Evolutionary conservation across 2,113 vertebrate genomes (phyloP), one percentile per base, ranked within the genome.

Genomic region (Rutilus rutilus): DNA sequence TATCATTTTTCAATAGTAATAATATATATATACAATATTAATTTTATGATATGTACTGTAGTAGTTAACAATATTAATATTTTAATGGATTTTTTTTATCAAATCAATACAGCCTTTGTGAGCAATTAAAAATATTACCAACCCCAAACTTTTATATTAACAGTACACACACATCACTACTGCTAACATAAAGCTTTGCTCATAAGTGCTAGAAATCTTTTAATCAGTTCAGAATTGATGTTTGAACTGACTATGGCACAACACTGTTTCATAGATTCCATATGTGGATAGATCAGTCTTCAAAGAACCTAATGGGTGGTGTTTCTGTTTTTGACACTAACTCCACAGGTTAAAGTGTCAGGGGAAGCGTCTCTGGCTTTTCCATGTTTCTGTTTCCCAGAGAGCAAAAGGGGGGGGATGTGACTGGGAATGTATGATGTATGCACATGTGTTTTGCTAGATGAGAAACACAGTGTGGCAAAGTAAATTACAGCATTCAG

Each of bases 401-500:
- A 81, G 59, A 75, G n/a, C 21, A 36, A 59, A 30, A 39, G 76
- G 25, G 80, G n/a, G 80, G 64, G 69, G 52, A 69, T 81, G 25
- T 73, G 42, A 25, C 42, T 81, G 15, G 30, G 45, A 74, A 15
- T 45, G 57, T 60, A 60, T 62, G 78, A n/a, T 86, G 64, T 84
- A 30, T 64, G 52, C 65, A 83, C 33, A 45, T 73, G 86, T 62
- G 65, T 79, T 52, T 78, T 36, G 27, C 1, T 30, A 67, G 82
- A 69, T 76, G 54, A 67, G 54, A 27, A 39, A 78, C 52, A 54
- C 59, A 71, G 76, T 73, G 87, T 76, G 85, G 85, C 78, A 73
- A 65, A 36, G 81, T 75, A 88, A 88, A 88, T 88, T 45, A 88
- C 69, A 88, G 67, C 74, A 83, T 52, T 69, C 36, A 82, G 42